These are phyloP conservation scores for Siderastrea siderea DNA, from an alignment of 92 coral and sea anemone genomes.

Conservation along the genomic window DNA sequence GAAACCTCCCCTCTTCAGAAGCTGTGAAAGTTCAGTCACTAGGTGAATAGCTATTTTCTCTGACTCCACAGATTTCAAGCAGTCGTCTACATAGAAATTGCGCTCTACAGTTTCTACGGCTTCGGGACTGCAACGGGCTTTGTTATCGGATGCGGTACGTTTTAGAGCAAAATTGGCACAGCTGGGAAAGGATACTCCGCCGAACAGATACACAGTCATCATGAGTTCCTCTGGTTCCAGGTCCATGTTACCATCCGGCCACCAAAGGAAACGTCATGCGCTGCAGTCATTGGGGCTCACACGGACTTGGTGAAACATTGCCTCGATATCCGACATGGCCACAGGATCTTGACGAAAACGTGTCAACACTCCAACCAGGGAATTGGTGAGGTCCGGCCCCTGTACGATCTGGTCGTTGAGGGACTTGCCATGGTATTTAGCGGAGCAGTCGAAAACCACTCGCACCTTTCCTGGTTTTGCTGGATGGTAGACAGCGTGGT, in stretches of 20 bases:
- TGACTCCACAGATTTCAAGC: conserved; percentile 9
- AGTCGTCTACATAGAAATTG: conserved; percentile 60
- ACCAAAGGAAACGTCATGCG: conserved; percentile 61
- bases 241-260: conserved; percentile 57
- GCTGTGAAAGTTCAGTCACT: conserved; percentile 17
- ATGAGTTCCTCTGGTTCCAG: conserved; percentile 53
- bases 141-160: conserved; percentile 54
- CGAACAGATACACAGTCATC: conserved; percentile 64
- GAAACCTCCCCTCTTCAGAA: conserved; percentile 31
- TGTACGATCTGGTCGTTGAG: conserved; percentile 79
- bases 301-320: conserved; percentile 64
- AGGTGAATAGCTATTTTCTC: conserved; percentile 28
- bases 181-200: conserved; percentile 61
- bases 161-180: conserved; percentile 62
- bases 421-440: conserved; percentile 62
- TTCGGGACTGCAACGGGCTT: conserved; percentile 10
- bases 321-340: conserved; percentile 61
- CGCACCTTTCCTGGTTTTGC: conserved; percentile 48
- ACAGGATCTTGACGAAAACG: conserved; percentile 64
- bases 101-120: conserved; percentile 16
- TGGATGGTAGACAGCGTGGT: conserved; percentile 58
- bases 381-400: conserved; percentile 71
- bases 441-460: conserved; percentile 77
- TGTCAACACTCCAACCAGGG: conserved; percentile 60
- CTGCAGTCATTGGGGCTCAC: conserved; percentile 48